These are phyloP conservation scores for Drepana falcataria DNA, from an alignment of 2,888 invertebrate genomes.

Conservation along the genomic window DNA sequence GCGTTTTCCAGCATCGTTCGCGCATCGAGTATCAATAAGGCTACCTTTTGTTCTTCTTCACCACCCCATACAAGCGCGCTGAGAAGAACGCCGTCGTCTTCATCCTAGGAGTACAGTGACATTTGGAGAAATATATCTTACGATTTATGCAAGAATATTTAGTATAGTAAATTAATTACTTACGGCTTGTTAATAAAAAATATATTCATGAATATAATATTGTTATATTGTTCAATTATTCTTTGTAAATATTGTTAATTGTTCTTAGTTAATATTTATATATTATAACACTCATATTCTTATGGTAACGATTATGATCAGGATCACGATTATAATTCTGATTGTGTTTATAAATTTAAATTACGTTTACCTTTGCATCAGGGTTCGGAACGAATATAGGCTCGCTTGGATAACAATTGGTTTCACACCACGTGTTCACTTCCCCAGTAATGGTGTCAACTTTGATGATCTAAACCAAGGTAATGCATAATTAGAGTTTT, in stretches of 20 bases:
- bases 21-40: background rate
- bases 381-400: constrained; percentile 89
- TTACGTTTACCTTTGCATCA: constrained; percentile 55
- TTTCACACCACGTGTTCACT: constrained; percentile 83
- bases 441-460: constrained; percentile 84
- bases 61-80: constrained; percentile 15
- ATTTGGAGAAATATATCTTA: no score
- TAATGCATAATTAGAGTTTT: constrained; percentile 5
- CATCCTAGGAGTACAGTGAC: background rate
- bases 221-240: no score
- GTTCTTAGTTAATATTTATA: no score
- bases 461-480: constrained; percentile 82
- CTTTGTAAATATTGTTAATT: no score
- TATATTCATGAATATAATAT: no score
- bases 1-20: background rate
- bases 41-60: background rate
- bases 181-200: no score
- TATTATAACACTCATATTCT: no score
- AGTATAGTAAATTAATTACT: background rate
- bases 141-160: background rate
- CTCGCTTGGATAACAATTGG: constrained; percentile 89
- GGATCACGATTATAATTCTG: no score
- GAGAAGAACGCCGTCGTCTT: constrained; percentile 52
- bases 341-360: no score
- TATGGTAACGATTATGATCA: no score